These are phyloP conservation scores for Melikaiella ostensackeni DNA, from an alignment of 2,888 invertebrate genomes.

Conservation along the genomic window DNA sequence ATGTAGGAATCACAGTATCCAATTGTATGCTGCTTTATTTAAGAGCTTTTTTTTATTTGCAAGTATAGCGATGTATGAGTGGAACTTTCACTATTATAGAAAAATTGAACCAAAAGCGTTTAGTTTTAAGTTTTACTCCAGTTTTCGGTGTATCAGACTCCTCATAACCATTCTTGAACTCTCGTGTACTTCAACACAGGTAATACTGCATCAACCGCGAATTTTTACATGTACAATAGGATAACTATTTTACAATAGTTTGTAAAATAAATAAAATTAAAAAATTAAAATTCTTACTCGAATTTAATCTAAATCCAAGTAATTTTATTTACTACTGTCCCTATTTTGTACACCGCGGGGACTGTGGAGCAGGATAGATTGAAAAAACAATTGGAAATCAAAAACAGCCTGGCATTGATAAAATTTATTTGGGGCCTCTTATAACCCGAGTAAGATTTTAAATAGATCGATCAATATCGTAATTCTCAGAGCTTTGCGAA, in stretches of 20 bases:
- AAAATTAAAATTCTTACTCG: background rate
- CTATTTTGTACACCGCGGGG: background rate
- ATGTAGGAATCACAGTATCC: background rate
- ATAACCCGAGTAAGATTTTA: too few relatives aligned
- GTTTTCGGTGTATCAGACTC: background rate
- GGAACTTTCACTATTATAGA: constrained; percentile 17
- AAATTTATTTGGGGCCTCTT: too few relatives aligned
- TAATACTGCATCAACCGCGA: constrained; percentile 17
- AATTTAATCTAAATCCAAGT: background rate
- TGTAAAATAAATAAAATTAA: constrained; percentile 31
- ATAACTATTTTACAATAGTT: constrained; percentile 36
- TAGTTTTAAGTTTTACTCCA: constrained; percentile 25
- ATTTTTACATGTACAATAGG: constrained; percentile 21
- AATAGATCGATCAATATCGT: too few relatives aligned
- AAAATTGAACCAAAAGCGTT: constrained; percentile 27
- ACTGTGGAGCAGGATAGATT: too few relatives aligned
- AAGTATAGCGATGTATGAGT: constrained; percentile 9
- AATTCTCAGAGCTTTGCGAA: too few relatives aligned
- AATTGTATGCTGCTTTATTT: constrained; percentile 15
- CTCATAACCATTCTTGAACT: constrained; percentile 14
- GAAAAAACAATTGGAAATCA: too few relatives aligned
- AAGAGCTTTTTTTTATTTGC: constrained; percentile 4
- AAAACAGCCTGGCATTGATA: too few relatives aligned
- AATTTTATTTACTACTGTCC: background rate
- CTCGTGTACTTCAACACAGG: background rate